Conservation (phyloP, 53 echinoderm and acorn worm species). For the Actinopyga echinites region DNA sequence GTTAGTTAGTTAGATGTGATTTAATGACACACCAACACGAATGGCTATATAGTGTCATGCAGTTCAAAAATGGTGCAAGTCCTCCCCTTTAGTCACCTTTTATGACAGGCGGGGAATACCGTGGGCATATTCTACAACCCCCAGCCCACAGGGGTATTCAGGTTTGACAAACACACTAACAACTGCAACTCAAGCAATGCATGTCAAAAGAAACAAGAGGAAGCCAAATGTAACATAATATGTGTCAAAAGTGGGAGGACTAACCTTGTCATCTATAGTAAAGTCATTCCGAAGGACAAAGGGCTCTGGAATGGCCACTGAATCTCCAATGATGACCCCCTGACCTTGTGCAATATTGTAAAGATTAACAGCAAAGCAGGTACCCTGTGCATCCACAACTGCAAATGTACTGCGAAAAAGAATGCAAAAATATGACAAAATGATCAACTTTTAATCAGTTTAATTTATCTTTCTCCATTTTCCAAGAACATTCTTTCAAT, state of each 20-base stretch:
- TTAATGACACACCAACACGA: too few relatives aligned
- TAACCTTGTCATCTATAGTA: slow-evolving; percentile 71
- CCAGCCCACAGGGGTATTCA: too few relatives aligned
- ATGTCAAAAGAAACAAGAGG: too few relatives aligned
- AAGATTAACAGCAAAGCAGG: slow-evolving; percentile 90
- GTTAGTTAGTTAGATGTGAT: too few relatives aligned
- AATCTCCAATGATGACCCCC: slow-evolving; percentile 97
- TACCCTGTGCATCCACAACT: slow-evolving; percentile 78
- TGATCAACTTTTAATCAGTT: not conserved
- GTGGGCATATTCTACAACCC: too few relatives aligned
- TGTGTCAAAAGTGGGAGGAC: not conserved
- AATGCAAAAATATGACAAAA: not conserved
- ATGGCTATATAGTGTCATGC: too few relatives aligned
- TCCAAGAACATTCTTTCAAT: not conserved
- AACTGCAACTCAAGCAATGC: too few relatives aligned
- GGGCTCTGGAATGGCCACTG: slow-evolving; percentile 95
- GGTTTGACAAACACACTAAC: too few relatives aligned
- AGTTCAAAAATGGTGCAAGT: too few relatives aligned
- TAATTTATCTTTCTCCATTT: not conserved
- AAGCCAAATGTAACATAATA: too few relatives aligned
- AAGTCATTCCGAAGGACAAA: slow-evolving; percentile 68
- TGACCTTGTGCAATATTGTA: slow-evolving; percentile 98
- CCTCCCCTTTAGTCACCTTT: too few relatives aligned
- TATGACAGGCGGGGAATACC: too few relatives aligned
- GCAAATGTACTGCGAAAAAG: slow-evolving; percentile 82